A percentile compares a stretch with the other conserved stretches of the same genome.
These are phyloP conservation scores for Delphinus delphis DNA, from an alignment of 2,113 vertebrate species.

Conservation along the genomic window DNA sequence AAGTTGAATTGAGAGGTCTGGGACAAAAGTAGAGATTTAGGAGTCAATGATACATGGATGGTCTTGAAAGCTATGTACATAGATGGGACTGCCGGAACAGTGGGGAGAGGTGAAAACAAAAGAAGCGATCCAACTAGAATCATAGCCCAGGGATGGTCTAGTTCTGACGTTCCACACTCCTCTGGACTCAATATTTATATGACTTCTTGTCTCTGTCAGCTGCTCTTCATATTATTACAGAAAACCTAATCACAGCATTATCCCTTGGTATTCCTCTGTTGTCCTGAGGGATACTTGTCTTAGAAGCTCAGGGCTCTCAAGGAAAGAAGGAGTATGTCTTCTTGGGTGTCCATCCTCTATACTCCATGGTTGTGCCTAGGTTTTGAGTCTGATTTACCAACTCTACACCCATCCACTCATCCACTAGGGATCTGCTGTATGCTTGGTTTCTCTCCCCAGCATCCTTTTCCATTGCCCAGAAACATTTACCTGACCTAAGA, in stretches of 20 bases:
- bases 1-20: not conserved
- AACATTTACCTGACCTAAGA: not conserved
- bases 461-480: not conserved
- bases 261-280: not conserved
- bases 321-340: not conserved
- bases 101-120: not conserved
- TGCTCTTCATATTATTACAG: not conserved
- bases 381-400: not conserved
- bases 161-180: not conserved
- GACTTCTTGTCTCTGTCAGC: not conserved
- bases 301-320: not conserved
- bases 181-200: not conserved
- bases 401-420: too few relatives aligned
- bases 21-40: not conserved
- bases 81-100: not conserved
- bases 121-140: not conserved
- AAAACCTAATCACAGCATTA: not conserved
- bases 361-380: not conserved
- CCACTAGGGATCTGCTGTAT: too few relatives aligned
- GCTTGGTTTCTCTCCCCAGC: not conserved
- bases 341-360: accelerated
- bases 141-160: not conserved
- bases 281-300: not conserved
- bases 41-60: not conserved
- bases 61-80: not conserved